Percentiles rank a stretch among this genome's conserved stretches.
These are phyloP conservation scores for Austrofundulus limnaeus DNA, from an alignment of 2,113 vertebrate genomes.

Conservation along the genomic window DNA sequence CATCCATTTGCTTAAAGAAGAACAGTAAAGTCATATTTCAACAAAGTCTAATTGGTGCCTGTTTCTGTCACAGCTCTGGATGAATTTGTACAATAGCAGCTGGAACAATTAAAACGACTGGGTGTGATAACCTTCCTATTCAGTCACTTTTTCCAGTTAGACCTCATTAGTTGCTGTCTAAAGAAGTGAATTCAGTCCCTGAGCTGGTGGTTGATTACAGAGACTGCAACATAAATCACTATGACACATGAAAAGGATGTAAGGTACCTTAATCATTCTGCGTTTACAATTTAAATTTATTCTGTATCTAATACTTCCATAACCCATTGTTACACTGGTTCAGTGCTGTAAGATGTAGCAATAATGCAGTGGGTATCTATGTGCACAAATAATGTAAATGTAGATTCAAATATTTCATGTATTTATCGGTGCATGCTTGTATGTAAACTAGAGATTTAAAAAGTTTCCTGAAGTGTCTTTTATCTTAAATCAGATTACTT, in stretches of 20 bases:
- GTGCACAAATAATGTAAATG: too few species aligned
- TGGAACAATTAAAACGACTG: slow-evolving; percentile 22
- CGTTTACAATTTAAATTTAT: slow-evolving; percentile 31
- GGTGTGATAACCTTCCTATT: slow-evolving; percentile 41
- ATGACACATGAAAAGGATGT: slow-evolving; percentile 44
- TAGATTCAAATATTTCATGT: too few species aligned
- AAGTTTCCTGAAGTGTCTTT: too few species aligned
- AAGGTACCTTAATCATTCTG: slow-evolving; percentile 22
- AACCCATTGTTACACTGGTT: slow-evolving; percentile 15
- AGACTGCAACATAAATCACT: slow-evolving; percentile 51
- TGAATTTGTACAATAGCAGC: slow-evolving; percentile 25
- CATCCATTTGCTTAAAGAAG: neutral
- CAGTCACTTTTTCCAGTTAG: slow-evolving; percentile 41
- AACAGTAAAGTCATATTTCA: neutral
- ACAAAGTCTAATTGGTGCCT: slow-evolving; percentile 10
- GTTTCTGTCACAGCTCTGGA: slow-evolving; percentile 7
- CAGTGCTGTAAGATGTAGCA: neutral
- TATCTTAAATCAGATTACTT: too few species aligned
- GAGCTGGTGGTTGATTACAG: slow-evolving; percentile 45
- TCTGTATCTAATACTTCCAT: neutral
- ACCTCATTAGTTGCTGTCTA: slow-evolving; percentile 26
- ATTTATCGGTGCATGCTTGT: neutral
- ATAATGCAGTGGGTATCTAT: neutral
- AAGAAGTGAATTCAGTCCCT: slow-evolving; percentile 44
- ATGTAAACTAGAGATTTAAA: neutral